phyloP scores from a whole-genome alignment of 1,140 invertebrate species.

The Cotesia chilonis region DNA sequence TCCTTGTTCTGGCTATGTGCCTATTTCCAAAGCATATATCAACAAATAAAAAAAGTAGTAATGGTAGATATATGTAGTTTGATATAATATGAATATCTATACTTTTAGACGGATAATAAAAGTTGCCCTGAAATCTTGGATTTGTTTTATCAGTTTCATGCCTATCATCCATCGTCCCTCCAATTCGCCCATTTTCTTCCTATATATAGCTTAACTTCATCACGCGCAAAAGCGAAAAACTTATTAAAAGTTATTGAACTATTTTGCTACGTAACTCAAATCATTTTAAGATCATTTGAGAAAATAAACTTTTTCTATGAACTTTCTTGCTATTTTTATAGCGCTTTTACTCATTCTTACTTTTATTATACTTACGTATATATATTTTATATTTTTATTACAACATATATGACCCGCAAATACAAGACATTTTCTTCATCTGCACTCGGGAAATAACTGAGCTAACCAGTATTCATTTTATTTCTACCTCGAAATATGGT shows the following conservation, averaged over 20 bases:
- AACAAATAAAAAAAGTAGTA: too few relatives aligned
- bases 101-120: background rate
- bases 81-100: too few relatives aligned
- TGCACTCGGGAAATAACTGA: conserved; percentile 28
- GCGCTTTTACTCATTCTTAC: background rate
- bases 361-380: background rate
- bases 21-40: background rate
- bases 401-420: conserved; percentile 26
- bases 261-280: conserved; percentile 19
- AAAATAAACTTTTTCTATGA: conserved; percentile 18
- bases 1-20: conserved; percentile 15
- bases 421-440: conserved; percentile 29
- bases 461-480: conserved; percentile 37
- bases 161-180: background rate
- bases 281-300: conserved; percentile 10
- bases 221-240: conserved; percentile 25
- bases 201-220: background rate
- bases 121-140: conserved; percentile 3
- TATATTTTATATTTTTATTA: background rate
- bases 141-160: conserved; percentile 15
- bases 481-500: conserved; percentile 20
- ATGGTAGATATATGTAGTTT: too few relatives aligned
- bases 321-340: conserved; percentile 9
- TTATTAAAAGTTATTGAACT: conserved; percentile 21
- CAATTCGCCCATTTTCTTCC: too few relatives aligned